These are phyloP conservation scores for Lydus trimaculatus DNA, from an alignment of 2,888 invertebrate genomes.

Conservation along the genomic window DNA sequence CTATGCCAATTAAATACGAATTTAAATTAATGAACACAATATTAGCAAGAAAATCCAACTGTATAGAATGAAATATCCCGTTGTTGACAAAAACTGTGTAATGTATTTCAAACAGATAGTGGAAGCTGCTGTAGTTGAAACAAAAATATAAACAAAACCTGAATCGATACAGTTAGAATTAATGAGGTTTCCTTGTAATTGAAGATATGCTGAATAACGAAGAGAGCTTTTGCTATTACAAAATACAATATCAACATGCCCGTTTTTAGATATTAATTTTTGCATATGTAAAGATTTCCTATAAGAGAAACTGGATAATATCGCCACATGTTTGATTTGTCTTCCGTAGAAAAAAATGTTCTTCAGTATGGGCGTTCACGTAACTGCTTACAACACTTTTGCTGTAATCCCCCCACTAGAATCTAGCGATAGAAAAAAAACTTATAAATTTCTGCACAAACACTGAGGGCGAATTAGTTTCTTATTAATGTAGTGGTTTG, in stretches of 20 bases:
- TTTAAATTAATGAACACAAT: not conserved
- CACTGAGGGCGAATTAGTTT: not conserved
- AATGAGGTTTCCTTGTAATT: not conserved
- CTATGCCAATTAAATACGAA: not conserved
- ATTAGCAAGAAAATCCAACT: not conserved
- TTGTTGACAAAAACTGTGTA: not conserved
- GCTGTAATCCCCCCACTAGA: not conserved
- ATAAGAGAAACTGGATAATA: not conserved
- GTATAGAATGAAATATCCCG: not conserved
- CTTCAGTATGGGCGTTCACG: slow-evolving; percentile 2
- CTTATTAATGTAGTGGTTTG: not conserved
- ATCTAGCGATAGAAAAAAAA: not conserved
- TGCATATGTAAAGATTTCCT: no score
- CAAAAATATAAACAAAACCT: not conserved
- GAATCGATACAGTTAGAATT: not conserved
- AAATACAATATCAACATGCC: not conserved
- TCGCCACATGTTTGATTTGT: not conserved
- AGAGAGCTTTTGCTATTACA: not conserved
- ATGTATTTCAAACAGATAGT: not conserved
- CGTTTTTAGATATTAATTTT: no score
- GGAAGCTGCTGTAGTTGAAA: no score
- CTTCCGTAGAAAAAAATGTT: not conserved
- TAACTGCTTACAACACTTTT: slow-evolving; percentile 1
- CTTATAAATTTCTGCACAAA: slow-evolving; percentile 2
- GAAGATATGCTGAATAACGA: no score